phyloP scores from a whole-genome alignment of 2,113 vertebrate species.

The Aldabrachelys gigantea region DNA sequence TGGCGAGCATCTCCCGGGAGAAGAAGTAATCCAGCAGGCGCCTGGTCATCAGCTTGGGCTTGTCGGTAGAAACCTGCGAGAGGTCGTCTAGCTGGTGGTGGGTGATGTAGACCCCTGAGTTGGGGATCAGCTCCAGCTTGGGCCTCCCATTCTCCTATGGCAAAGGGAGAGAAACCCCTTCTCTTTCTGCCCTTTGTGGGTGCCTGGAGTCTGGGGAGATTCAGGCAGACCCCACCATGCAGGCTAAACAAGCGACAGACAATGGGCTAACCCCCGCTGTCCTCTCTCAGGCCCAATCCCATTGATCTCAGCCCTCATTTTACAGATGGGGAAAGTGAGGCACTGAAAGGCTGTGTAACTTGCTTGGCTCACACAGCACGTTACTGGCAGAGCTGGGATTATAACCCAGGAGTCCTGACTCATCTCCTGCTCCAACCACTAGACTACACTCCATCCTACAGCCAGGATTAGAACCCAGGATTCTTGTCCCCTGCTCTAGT shows the following conservation, averaged over 20 bases:
- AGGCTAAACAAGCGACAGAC: background rate
- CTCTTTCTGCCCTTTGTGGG: background rate
- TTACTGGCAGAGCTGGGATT: background rate
- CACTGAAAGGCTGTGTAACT: background rate
- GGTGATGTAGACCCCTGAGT: conserved; percentile 16
- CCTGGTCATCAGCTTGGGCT: conserved; percentile 49
- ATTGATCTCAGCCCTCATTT: background rate
- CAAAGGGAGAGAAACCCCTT: background rate
- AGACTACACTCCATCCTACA: background rate
- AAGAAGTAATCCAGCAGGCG: conserved; percentile 44
- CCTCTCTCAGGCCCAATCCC: background rate
- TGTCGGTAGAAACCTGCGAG: conserved; percentile 18
- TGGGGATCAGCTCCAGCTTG: conserved; percentile 46
- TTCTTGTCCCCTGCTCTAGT: background rate
- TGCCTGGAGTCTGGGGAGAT: background rate
- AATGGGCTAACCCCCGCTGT: background rate
- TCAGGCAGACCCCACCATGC: background rate
- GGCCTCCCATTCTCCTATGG: conserved; percentile 35
- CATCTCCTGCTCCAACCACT: background rate
- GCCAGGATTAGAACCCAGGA: background rate
- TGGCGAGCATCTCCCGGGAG: background rate
- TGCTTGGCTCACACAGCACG: background rate
- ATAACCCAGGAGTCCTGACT: background rate
- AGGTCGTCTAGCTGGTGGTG: conserved; percentile 49
- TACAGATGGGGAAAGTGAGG: background rate